phyloP scores from a whole-genome alignment of 2,113 vertebrate species.

The Oxygymnocypris stewartii region DNA sequence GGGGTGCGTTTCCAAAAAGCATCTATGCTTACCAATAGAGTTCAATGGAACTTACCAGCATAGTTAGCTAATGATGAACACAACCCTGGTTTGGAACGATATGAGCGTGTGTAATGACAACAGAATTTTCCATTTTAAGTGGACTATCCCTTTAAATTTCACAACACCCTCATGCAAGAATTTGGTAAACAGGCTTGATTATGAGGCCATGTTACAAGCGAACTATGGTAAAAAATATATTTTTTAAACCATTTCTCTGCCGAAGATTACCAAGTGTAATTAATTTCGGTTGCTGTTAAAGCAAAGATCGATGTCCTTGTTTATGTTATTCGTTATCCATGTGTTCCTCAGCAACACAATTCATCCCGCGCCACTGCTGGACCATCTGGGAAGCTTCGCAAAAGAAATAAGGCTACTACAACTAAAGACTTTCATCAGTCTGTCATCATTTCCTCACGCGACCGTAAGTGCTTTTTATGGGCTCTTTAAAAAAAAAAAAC shows the following conservation, averaged over 20 bases:
- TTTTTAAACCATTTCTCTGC: neutral
- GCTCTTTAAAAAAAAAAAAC: neutral
- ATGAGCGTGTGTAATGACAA: neutral
- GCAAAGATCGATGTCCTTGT: neutral
- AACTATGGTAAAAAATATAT: neutral
- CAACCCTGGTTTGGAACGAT: neutral
- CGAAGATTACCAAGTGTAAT: neutral
- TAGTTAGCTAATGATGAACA: no score
- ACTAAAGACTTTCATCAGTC: conserved; percentile 56
- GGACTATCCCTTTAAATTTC: conserved; percentile 15
- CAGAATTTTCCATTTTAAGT: neutral
- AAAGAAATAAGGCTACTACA: conserved; percentile 49
- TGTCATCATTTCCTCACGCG: conserved; percentile 37
- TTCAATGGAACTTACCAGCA: no score
- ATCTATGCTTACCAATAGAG: no score
- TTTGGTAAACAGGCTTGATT: neutral
- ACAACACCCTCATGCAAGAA: neutral
- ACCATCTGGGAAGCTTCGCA: neutral
- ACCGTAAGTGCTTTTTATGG: conserved; percentile 3
- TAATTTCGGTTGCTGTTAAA: neutral
- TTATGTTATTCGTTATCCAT: conserved; percentile 35
- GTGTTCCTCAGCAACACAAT: conserved; percentile 29
- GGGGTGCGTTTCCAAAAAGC: no score
- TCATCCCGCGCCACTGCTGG: conserved; percentile 35
- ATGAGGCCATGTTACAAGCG: neutral